Percentiles rank a stretch among this genome's conserved stretches.
Evolutionary conservation across 2,888 invertebrate genomes (phyloP).

Genomic region (Iphiclides podalirius): DNA sequence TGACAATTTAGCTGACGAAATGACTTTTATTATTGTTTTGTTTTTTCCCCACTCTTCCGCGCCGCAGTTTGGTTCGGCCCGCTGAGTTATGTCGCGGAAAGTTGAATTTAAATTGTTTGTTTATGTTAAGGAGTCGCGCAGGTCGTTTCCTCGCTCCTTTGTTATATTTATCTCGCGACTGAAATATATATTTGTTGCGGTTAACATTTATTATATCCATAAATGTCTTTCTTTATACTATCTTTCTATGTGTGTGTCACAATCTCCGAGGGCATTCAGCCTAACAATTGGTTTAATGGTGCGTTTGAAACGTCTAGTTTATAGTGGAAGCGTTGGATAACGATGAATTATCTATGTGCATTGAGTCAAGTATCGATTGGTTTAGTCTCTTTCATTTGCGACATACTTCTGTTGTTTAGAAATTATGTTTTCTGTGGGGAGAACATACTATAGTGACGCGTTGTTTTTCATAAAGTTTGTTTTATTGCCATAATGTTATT

Average conservation of each 20-base stretch:
- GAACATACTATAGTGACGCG: neutral
- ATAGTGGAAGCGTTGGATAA: neutral
- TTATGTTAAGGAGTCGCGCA: conserved; percentile 31
- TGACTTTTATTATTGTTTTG: neutral
- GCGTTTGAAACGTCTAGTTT: neutral
- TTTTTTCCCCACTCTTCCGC: conserved; percentile 12
- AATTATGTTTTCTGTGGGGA: too few species aligned
- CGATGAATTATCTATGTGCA: neutral
- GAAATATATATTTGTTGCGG: conserved; percentile 5
- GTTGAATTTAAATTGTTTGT: conserved; percentile 35
- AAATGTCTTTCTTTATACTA: neutral
- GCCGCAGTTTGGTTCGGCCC: conserved; percentile 19
- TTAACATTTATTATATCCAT: conserved; percentile 1
- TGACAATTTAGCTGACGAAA: neutral
- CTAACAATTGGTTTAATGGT: neutral
- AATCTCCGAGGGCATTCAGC: neutral
- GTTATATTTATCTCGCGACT: conserved; percentile 13
- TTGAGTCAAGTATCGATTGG: neutral
- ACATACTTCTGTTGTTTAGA: neutral
- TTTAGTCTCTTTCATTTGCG: neutral
- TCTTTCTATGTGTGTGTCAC: neutral
- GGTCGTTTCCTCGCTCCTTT: conserved; percentile 10
- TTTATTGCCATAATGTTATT: too few species aligned
- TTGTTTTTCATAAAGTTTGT: too few species aligned
- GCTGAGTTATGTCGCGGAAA: conserved; percentile 26